phyloP scores from a whole-genome alignment of 2,888 invertebrate species.

The Lasioglossum morio region DNA sequence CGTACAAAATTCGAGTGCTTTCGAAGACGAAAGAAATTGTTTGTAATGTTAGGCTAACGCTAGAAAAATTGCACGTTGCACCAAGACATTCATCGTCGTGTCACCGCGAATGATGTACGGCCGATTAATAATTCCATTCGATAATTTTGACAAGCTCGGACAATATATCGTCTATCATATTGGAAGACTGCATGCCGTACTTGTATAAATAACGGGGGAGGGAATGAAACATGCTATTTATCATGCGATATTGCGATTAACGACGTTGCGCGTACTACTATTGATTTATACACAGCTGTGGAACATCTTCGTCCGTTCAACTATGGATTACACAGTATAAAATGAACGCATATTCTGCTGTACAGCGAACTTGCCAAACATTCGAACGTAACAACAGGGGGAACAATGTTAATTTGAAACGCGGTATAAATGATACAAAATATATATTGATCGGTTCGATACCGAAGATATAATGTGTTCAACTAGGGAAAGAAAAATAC shows the following conservation, averaged over 20 bases:
- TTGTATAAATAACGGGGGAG: slow-evolving; percentile 60
- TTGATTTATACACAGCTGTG: slow-evolving; percentile 47
- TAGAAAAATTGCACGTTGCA: slow-evolving; percentile 12
- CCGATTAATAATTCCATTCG: slow-evolving; percentile 71
- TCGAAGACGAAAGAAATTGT: background rate
- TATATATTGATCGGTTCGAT: background rate
- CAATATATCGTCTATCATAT: slow-evolving; percentile 61
- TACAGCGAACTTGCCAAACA: background rate
- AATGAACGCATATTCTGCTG: background rate
- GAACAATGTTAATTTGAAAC: background rate
- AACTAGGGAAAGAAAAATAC: background rate
- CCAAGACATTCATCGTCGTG: slow-evolving; percentile 30
- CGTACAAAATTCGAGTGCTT: background rate
- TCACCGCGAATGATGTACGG: slow-evolving; percentile 12
- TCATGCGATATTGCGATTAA: slow-evolving; percentile 62
- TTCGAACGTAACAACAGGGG: background rate
- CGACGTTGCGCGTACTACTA: slow-evolving; percentile 46
- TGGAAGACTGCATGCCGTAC: slow-evolving; percentile 49
- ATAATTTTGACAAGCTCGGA: slow-evolving; percentile 69
- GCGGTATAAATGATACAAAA: background rate
- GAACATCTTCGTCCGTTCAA: slow-evolving; percentile 30
- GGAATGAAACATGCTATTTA: slow-evolving; percentile 59
- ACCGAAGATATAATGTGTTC: background rate
- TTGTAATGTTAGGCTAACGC: background rate
- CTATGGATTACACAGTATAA: background rate